phyloP scores from a whole-genome alignment of 2,113 vertebrate species.

The Oenanthe oenanthe region DNA sequence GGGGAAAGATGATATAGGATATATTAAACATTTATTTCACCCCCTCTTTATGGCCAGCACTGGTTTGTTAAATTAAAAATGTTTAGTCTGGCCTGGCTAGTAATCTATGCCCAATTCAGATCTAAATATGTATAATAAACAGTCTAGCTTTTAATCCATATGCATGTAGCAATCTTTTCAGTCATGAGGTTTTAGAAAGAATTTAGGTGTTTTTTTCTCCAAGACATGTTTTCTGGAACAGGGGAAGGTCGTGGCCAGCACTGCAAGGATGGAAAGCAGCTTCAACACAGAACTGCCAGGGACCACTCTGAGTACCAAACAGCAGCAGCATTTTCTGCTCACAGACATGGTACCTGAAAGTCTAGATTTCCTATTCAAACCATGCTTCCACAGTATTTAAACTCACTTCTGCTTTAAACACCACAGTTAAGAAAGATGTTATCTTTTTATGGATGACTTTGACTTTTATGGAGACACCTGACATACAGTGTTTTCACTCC shows the following conservation, averaged over 20 bases:
- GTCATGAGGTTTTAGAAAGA: not conserved
- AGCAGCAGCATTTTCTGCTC: not conserved
- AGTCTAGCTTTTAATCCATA: slow-evolving; percentile 8
- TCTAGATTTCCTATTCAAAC: not conserved
- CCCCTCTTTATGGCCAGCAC: not conserved
- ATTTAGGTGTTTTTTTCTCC: not conserved
- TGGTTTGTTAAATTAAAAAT: slow-evolving; percentile 34
- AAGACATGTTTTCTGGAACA: not conserved
- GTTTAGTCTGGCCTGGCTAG: slow-evolving; percentile 27
- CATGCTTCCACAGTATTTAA: not conserved
- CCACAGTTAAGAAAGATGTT: not conserved
- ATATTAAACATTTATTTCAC: slow-evolving; percentile 59
- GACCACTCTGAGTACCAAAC: not conserved
- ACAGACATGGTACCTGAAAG: not conserved
- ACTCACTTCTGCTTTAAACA: not conserved
- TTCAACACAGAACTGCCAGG: not conserved
- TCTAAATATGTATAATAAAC: slow-evolving; percentile 30
- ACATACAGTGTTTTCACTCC: not conserved
- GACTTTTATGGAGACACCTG: not conserved
- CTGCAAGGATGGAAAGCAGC: not conserved
- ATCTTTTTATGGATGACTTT: not conserved
- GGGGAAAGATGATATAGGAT: slow-evolving; percentile 46
- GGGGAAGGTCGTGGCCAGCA: not conserved
- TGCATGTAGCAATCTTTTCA: not conserved
- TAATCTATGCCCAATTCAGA: slow-evolving; percentile 28